These are phyloP conservation scores for Phylloscopus trochilus DNA, from an alignment of 2,113 vertebrate species.

Conservation along the genomic window DNA sequence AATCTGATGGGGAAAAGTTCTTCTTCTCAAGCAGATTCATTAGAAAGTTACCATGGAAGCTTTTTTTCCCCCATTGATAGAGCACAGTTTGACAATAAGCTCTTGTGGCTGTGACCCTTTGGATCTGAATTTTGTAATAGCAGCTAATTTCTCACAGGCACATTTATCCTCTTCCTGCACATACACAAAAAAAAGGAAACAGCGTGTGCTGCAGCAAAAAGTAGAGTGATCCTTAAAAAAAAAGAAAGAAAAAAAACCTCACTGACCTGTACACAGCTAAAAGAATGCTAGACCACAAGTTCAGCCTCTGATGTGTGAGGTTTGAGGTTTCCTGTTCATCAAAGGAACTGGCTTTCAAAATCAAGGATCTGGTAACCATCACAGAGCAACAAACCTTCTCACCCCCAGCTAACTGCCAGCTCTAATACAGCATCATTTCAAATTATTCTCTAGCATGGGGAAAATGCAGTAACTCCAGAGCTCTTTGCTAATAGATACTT, in stretches of 20 bases:
- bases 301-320: neutral
- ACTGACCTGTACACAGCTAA: neutral
- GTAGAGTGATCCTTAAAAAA: neutral
- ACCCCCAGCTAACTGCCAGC: neutral
- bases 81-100: neutral
- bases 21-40: neutral
- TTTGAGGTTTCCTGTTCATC: neutral
- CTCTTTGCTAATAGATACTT: neutral
- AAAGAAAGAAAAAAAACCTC: neutral
- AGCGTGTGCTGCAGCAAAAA: no score
- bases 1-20: neutral
- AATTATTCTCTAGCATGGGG: neutral
- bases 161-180: neutral
- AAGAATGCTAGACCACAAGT: neutral
- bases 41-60: slow-evolving; percentile 4
- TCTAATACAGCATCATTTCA: neutral
- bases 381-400: neutral
- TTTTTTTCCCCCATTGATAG: neutral
- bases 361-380: neutral
- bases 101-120: neutral
- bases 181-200: neutral
- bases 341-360: neutral
- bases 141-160: neutral
- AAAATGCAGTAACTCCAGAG: neutral
- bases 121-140: neutral